Evolutionary conservation across 2,888 invertebrate species (phyloP).

Genomic region (Eristalis tenax): DNA sequence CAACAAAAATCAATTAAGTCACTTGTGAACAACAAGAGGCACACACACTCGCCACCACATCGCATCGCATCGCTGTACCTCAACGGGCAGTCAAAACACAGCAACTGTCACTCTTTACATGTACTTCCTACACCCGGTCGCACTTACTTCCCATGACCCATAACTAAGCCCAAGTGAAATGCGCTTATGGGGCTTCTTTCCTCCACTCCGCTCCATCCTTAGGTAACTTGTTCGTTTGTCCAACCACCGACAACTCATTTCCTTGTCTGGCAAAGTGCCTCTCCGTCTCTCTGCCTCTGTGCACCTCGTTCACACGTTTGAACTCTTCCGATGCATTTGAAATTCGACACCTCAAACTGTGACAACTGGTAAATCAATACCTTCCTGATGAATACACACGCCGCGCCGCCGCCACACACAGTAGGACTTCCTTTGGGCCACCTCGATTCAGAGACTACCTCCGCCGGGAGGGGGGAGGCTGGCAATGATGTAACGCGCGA

Average conservation of each 20-base stretch:
- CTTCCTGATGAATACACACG: conserved; percentile 14
- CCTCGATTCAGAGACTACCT: conserved; percentile 17
- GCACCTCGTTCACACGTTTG: conserved; percentile 2
- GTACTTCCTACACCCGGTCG: conserved; percentile 34
- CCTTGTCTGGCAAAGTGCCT: conserved; percentile 33
- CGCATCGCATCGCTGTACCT: neutral
- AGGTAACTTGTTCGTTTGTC: conserved; percentile 29
- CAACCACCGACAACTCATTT: conserved; percentile 33
- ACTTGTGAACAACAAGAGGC: neutral
- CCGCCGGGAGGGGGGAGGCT: neutral
- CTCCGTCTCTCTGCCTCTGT: neutral
- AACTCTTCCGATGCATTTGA: conserved; percentile 56
- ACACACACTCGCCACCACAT: neutral
- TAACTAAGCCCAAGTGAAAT: conserved; percentile 44
- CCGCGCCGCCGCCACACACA: neutral
- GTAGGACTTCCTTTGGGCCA: conserved; percentile 46
- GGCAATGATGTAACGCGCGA: conserved; percentile 17
- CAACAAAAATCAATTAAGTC: neutral
- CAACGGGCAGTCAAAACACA: neutral
- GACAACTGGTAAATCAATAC: conserved; percentile 58
- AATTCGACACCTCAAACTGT: conserved; percentile 49
- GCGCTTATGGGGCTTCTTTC: conserved; percentile 50
- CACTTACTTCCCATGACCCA: conserved; percentile 62
- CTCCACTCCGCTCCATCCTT: conserved; percentile 13
- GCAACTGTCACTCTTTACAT: neutral